phyloP scores from a whole-genome alignment of 2,797 vertebrate genomes.

The Chelidonichthys spinosus region DNA sequence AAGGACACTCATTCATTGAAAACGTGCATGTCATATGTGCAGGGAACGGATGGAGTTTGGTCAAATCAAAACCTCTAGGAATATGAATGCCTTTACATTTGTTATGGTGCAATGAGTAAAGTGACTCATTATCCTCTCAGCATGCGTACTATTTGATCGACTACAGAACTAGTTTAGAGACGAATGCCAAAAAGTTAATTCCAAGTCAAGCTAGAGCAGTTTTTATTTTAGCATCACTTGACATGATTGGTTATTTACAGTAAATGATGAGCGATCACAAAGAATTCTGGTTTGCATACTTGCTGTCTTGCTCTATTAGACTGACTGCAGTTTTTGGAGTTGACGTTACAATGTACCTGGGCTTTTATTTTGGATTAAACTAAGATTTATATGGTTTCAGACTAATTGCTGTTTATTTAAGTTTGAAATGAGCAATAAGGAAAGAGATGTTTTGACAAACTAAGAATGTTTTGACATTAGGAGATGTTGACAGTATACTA shows the following conservation, averaged over 20 bases:
- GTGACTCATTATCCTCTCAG: conserved; percentile 7
- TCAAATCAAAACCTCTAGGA: too few species aligned
- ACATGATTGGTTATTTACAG: neutral
- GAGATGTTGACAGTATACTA: neutral
- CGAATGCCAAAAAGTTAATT: neutral
- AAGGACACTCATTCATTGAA: conserved; percentile 49
- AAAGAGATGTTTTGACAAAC: neutral
- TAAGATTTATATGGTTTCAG: neutral
- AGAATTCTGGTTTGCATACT: neutral
- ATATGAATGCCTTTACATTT: conserved; percentile 6
- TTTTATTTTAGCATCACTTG: neutral
- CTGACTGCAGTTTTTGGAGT: neutral
- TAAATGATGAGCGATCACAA: too few species aligned
- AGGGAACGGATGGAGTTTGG: neutral
- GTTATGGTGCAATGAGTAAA: neutral
- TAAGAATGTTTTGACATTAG: conserved; percentile 10
- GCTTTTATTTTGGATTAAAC: conserved; percentile 1
- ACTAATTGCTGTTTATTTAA: neutral
- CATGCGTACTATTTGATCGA: neutral
- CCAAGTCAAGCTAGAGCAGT: neutral
- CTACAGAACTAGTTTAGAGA: neutral
- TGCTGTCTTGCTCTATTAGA: neutral
- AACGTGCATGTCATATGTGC: neutral
- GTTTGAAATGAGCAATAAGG: neutral
- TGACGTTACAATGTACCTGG: neutral